phyloP scores from a whole-genome alignment of 1,140 invertebrate species.

The Oreohelix idahoensis region DNA sequence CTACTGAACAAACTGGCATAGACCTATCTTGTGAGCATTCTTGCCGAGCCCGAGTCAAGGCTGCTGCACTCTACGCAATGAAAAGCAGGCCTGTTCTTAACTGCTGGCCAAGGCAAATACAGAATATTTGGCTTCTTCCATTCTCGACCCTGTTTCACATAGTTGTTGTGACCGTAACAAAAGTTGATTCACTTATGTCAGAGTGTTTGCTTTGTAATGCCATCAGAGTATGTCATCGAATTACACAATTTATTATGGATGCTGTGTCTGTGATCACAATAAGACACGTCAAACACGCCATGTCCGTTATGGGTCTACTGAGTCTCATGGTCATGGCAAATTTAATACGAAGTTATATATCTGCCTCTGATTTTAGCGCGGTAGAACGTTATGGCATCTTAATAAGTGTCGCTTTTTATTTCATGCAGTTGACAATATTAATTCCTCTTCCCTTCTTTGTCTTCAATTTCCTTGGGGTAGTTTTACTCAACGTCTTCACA shows the following conservation, averaged over 20 bases:
- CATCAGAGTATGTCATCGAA: not conserved
- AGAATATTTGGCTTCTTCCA: not conserved
- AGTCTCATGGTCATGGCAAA: not conserved
- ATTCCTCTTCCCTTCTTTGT: conserved; percentile 55
- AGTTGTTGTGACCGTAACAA: not conserved
- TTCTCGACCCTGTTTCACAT: not conserved
- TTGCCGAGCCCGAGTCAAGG: not conserved
- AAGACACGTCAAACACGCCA: not conserved
- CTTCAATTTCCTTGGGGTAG: conserved; percentile 74
- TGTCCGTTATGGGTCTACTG: not conserved
- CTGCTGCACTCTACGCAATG: not conserved
- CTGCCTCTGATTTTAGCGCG: not conserved
- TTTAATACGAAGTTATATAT: too few species aligned
- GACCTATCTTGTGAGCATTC: not conserved
- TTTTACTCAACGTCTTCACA: conserved; percentile 94
- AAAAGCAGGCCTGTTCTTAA: not conserved
- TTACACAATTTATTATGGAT: not conserved
- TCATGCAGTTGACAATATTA: conserved; percentile 53
- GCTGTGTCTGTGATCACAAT: not conserved
- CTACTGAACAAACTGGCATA: not conserved
- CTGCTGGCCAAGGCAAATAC: not conserved
- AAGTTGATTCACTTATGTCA: not conserved
- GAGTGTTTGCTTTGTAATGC: not conserved
- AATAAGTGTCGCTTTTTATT: conserved; percentile 53
- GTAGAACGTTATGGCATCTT: conserved; percentile 46